Conservation (phyloP, 2,888 invertebrate species). For the Galerucella nymphaeae region DNA sequence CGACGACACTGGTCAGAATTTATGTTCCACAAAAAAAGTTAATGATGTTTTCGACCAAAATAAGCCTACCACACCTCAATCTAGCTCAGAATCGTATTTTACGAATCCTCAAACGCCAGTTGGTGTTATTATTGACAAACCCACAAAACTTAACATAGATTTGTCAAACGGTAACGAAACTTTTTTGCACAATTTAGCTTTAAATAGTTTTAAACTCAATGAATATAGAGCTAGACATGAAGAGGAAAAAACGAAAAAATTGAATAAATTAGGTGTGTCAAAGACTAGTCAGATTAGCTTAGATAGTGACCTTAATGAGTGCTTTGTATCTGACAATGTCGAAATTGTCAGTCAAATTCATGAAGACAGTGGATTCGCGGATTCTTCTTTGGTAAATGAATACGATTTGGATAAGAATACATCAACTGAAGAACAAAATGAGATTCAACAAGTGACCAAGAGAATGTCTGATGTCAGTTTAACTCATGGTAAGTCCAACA, state of each 20-base stretch:
- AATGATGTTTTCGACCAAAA: constrained; percentile 49
- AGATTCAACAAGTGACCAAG: constrained; percentile 44
- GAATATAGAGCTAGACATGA: constrained; percentile 59
- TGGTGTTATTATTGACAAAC: constrained; percentile 69
- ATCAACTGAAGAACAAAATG: constrained; percentile 38
- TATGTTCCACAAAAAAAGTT: constrained; percentile 25
- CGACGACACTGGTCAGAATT: constrained; percentile 30
- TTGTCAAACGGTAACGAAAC: constrained; percentile 49
- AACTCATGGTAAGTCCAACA: constrained; percentile 45
- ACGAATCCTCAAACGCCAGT: constrained; percentile 76
- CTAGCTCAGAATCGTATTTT: constrained; percentile 80
- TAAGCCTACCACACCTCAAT: constrained; percentile 67
- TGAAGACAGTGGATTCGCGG: constrained; percentile 41
- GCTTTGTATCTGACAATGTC: constrained; percentile 56
- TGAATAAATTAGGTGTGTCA: constrained; percentile 63
- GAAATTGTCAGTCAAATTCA: constrained; percentile 53
- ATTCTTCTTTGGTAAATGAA: constrained; percentile 36
- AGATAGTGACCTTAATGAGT: constrained; percentile 58
- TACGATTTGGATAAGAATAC: constrained; percentile 44
- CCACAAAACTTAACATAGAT: constrained; percentile 53
- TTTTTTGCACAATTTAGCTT: constrained; percentile 57
- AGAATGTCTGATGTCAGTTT: constrained; percentile 50
- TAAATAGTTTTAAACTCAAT: constrained; percentile 63
- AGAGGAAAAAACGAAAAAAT: constrained; percentile 56
- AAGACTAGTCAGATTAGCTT: constrained; percentile 64